Base-by-base conservation (phyloP, 2,797 vertebrate genomes). In the Geotrypetes seraphini region DNA sequence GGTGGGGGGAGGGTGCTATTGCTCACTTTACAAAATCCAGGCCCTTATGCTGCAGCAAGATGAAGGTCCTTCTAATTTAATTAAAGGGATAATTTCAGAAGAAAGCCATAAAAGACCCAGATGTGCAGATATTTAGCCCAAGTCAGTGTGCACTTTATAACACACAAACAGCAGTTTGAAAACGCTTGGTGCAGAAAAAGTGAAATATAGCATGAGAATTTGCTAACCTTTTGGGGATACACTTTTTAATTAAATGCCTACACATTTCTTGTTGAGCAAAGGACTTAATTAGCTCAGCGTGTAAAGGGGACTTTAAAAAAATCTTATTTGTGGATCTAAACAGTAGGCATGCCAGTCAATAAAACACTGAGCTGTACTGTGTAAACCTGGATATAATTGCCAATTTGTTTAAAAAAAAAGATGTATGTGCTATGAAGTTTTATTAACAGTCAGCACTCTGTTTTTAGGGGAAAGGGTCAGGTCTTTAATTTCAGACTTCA, bases 151-250 rank as follows among this genome's bases (percentile, higher is more conserved):
- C 20, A 21, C 46, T 45, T 47, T 55, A 47, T n/a, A 56, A 44
- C 65, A 39, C 43, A 60, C 43, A 53, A 60, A 39, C 51, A 65
- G 61, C 63, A 66, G 37, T 71, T 67, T 53, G 57, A 57, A 76
- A 72, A 53, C 68, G 63, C 68, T 76, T 79, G 60, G 57, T 64
- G 55, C 1, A 33, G 65, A 71, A 73, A 69, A 77, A 73, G 44
- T 47, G 46, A 71, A 65, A 47, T 53, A 28, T 40, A 68, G 53
- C 50, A 49, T 50, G 60, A 52, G 72, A 75, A 50, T 38, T 25
- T 32, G 14, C 43, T 47, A 60, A 42, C 42, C 63, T 73, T 73
- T 67, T 36, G 68, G 61, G 71, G 60, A 66, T 71, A 53, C 17
- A 16, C 33, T 69, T 58, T 46, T 62, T 66, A 66, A 71, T 76